phyloP scores from a whole-genome alignment of 2,113 vertebrate species.

The Labrus mixtus region DNA sequence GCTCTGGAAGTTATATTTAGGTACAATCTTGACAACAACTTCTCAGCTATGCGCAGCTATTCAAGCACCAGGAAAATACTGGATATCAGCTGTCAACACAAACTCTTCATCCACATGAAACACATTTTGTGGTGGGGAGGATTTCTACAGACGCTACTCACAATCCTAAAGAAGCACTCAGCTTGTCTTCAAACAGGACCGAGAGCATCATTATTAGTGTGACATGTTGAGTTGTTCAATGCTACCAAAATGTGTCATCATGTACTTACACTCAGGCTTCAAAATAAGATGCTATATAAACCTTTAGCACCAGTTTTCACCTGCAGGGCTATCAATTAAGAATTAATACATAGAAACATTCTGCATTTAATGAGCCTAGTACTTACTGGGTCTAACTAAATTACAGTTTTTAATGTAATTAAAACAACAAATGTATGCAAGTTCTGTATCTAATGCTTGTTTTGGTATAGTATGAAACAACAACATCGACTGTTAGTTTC shows the following conservation, averaged over 20 bases:
- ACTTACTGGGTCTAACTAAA: no score
- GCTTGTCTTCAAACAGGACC: not conserved
- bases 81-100: constrained; percentile 12
- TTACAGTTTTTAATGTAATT: no score
- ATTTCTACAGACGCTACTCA: constrained; percentile 1
- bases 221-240: not conserved
- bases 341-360: no score
- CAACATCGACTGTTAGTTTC: no score
- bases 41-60: not conserved
- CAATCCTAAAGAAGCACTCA: not conserved
- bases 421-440: no score
- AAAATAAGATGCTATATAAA: no score
- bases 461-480: no score
- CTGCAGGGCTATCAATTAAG: no score
- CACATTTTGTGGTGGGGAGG: not conserved
- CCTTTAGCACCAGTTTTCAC: no score
- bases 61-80: not conserved
- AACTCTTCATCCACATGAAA: not conserved
- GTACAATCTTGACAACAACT: not conserved
- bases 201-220: not conserved
- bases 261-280: not conserved
- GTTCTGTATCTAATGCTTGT: no score
- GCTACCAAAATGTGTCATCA: not conserved
- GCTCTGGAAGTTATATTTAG: constrained; percentile 2
- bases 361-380: no score